Evolutionary conservation across 2,888 invertebrate species (phyloP), one percentile per base, ranked within the genome.

Genomic region (Rhaphigaster nebulosa): DNA sequence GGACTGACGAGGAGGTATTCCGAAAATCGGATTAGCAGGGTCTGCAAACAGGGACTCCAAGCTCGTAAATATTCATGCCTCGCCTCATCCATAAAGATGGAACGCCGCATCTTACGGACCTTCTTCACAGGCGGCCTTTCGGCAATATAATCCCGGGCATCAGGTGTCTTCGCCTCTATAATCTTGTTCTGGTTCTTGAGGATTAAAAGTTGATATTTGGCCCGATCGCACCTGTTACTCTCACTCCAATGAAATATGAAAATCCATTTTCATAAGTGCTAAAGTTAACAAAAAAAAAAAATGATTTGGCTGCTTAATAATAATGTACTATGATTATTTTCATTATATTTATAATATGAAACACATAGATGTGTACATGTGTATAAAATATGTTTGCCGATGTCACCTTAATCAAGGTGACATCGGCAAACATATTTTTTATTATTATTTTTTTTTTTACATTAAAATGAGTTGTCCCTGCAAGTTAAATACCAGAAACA

Each of bases 41-140:
- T 29, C 26, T 38, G 70, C 65, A 89, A 65, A 89, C 89, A 60
- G 65, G 50, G 89, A 60, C 89, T 54, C 89, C 89, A 20, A 89
- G 70, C 65, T 60, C 89, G 70, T 89, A 70, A 89, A 89, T 89
- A 89, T 89, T 89, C 89, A 89, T 89, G 89, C 18, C 34, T 54
- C 50, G 45, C 41, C 89, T 89, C 89, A 65, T 89, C 89, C 89
- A 89, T 89, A 89, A 89, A 65, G 89, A 89, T 88, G 38, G 88
- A 60, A 60, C 38, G 18, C 6, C 38, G 65, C 89, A 38, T 50
- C 54, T 88, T 54, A 23, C 4, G 34, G n/a, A 20, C 38, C 34
- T 54, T 56, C 87, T 88, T 54, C 34, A 15, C 29, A 8, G 52
- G 34, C 29, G 18, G 87, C 54, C 87, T 88, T 88, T 76, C 60